phyloP scores from a whole-genome alignment of 2,113 vertebrate genomes.

The Hippotragus niger region DNA sequence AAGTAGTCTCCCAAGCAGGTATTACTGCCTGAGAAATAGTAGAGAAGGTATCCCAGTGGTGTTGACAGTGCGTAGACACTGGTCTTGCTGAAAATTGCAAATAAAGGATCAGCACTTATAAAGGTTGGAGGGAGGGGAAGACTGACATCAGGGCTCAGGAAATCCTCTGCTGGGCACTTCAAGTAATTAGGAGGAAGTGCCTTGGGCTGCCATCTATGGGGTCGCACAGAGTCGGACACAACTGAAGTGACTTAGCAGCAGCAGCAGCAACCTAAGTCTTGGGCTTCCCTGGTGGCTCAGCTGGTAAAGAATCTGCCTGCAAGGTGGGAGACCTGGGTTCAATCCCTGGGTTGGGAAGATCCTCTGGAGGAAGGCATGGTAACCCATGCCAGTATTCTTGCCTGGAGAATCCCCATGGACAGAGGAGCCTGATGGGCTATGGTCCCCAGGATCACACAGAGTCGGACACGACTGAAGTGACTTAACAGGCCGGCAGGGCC shows the following conservation, averaged over 20 bases:
- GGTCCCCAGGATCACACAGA: background rate
- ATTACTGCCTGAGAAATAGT: background rate
- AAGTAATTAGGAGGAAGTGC: background rate
- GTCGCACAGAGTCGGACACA: too few relatives aligned
- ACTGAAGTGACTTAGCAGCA: too few relatives aligned
- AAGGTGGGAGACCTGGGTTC: background rate
- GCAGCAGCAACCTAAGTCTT: background rate
- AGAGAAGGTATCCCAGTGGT: background rate
- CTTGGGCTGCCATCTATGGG: too few relatives aligned
- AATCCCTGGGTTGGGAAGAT: background rate
- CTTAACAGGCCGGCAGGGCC: background rate
- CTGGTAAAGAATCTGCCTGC: background rate
- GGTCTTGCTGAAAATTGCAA: background rate
- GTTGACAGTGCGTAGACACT: background rate
- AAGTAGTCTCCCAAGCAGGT: background rate
- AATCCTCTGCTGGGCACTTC: background rate
- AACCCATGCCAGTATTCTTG: background rate
- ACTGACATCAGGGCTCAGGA: background rate
- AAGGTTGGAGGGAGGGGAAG: background rate
- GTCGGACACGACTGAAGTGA: rapidly evolving
- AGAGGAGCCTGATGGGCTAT: background rate
- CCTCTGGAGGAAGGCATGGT: background rate
- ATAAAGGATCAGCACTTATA: background rate
- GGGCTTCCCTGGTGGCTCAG: background rate
- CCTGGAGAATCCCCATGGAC: background rate